Percentiles rank a stretch among this genome's conserved stretches.
Conservation (phyloP, 2,113 vertebrate genomes). For the Casuarius casuarius region DNA sequence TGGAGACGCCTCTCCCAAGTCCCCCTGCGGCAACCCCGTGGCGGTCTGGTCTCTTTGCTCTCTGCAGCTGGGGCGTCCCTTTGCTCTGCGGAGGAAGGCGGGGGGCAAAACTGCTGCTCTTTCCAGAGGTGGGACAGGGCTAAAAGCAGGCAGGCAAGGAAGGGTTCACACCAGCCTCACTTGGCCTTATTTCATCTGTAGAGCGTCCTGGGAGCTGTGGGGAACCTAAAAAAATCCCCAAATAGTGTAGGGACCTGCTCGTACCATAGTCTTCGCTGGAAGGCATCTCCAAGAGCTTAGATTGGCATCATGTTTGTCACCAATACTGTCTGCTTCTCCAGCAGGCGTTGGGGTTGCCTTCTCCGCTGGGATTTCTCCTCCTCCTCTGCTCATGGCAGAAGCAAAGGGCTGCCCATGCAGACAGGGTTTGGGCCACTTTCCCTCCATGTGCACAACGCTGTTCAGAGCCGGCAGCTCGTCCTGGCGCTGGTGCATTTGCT, state of each 20-base stretch:
- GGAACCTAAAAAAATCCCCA: not conserved
- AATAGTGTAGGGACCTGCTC: accelerated
- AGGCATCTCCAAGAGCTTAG: not conserved
- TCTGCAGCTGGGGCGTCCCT: not conserved
- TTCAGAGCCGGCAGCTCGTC: not conserved
- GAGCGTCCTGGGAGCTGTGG: not conserved
- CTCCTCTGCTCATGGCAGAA: not conserved
- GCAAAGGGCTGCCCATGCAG: not conserved
- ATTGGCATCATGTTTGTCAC: not conserved
- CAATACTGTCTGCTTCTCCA: not conserved
- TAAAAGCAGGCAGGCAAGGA: not conserved
- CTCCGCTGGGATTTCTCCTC: not conserved
- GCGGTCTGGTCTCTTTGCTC: not conserved
- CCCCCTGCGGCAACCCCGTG: accelerated
- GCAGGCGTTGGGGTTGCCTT: accelerated
- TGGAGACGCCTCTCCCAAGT: not conserved
- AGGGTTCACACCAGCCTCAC: not conserved
- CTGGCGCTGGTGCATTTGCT: not conserved
- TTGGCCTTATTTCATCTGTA: not conserved
- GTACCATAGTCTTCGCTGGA: not conserved
- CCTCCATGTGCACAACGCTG: accelerated
- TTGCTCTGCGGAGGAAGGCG: not conserved
- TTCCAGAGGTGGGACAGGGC: not conserved
- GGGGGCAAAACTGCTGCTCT: not conserved
- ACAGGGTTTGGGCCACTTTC: not conserved